Percentiles rank a stretch among this genome's conserved stretches.
Conservation (phyloP, 2,888 invertebrate species). For the Scaptomyza parva region DNA sequence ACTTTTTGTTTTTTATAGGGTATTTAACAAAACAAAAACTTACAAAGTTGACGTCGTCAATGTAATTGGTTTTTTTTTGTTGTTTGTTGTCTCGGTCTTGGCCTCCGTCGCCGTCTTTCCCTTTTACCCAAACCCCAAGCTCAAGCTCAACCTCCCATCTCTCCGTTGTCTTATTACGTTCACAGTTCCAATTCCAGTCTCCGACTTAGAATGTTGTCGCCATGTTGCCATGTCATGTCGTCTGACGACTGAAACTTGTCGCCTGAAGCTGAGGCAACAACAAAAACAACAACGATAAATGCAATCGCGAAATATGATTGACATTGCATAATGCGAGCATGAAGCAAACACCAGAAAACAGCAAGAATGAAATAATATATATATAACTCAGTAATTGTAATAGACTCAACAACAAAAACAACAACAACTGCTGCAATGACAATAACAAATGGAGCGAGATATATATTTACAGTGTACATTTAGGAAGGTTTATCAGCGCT, state of each 20-base stretch:
- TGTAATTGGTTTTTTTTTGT: constrained; percentile 53
- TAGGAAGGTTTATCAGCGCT: constrained; percentile 60
- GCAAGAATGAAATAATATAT: constrained; percentile 13
- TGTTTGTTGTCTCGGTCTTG: constrained; percentile 29
- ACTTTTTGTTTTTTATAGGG: neutral
- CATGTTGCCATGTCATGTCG: constrained; percentile 38
- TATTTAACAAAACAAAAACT: constrained; percentile 8
- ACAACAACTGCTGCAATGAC: constrained; percentile 7
- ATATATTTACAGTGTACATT: constrained; percentile 63
- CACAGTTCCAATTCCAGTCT: constrained; percentile 14
- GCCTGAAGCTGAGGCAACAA: constrained; percentile 25
- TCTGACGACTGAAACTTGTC: constrained; percentile 27
- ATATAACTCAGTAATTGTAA: neutral
- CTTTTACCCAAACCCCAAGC: neutral
- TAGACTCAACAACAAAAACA: neutral
- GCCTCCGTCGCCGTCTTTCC: constrained; percentile 6
- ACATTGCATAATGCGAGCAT: constrained; percentile 67
- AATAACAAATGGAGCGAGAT: constrained; percentile 3
- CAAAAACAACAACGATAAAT: constrained; percentile 54
- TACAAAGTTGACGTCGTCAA: constrained; percentile 38
- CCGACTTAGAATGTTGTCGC: constrained; percentile 50
- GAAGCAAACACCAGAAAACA: constrained; percentile 5
- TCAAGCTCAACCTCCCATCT: neutral
- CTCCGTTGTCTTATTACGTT: neutral
- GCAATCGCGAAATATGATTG: constrained; percentile 67